A percentile compares a stretch with the other conserved stretches of the same genome.
Conservation (phyloP, 92 coral and sea anemone genomes). For the Parazoanthus swiftii region DNA sequence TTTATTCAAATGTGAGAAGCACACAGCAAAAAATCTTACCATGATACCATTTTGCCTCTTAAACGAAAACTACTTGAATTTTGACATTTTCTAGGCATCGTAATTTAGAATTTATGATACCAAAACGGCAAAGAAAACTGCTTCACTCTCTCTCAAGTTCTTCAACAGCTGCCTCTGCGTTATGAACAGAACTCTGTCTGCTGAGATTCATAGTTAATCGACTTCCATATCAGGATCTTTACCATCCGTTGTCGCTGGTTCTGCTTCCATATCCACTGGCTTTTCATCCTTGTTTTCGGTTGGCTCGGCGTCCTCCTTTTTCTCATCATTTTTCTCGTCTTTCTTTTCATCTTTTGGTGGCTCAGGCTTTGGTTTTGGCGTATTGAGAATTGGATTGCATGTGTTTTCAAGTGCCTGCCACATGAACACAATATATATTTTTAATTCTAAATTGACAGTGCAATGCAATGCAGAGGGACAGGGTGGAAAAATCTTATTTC, state of each 20-base stretch:
- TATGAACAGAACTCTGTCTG: background rate
- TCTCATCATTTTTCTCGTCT: slow-evolving; percentile 50
- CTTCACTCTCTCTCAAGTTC: background rate
- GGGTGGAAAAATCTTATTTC: too few relatives aligned
- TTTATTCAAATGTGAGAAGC: background rate
- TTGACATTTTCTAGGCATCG: background rate
- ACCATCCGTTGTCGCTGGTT: slow-evolving; percentile 3
- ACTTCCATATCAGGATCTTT: slow-evolving; percentile 37
- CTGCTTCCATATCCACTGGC: slow-evolving; percentile 53
- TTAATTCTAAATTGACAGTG: too few relatives aligned
- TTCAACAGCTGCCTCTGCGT: background rate
- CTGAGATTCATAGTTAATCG: background rate
- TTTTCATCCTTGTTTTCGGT: slow-evolving; percentile 43
- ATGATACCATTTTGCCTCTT: background rate
- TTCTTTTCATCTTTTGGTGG: slow-evolving; percentile 92
- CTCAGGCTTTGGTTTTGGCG: slow-evolving; percentile 92
- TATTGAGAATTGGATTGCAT: slow-evolving; percentile 81
- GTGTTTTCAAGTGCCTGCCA: slow-evolving; percentile 81
- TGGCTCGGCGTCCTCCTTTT: slow-evolving; percentile 22
- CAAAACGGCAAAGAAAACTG: background rate
- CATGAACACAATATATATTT: background rate
- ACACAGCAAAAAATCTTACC: background rate
- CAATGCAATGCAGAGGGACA: too few relatives aligned
- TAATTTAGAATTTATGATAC: background rate
- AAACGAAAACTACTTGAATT: background rate